A percentile compares a stretch with the other conserved stretches of the same genome.
Evolutionary conservation across 2,888 invertebrate genomes (phyloP).

Genomic region (Esperia sulphurella): DNA sequence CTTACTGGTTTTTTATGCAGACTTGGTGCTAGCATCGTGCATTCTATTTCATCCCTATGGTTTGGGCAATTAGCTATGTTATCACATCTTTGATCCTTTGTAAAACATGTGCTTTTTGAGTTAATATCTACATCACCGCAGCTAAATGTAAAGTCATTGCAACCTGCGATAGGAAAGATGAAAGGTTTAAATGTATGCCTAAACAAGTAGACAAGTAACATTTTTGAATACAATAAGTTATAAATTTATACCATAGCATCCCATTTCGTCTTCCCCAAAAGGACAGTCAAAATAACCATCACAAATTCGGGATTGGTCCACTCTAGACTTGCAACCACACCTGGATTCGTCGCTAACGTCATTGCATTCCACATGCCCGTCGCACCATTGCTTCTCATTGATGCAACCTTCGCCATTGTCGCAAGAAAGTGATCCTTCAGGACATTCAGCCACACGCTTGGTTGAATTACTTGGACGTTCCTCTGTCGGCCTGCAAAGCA

Average conservation of each 20-base stretch:
- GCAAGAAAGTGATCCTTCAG: constrained; percentile 46
- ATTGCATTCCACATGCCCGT: constrained; percentile 84
- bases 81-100: constrained; percentile 85
- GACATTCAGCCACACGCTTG: constrained; percentile 44
- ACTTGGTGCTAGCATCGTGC: constrained; percentile 82
- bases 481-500: constrained; percentile 26
- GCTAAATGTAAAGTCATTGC: constrained; percentile 81
- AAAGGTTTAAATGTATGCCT: too few species aligned
- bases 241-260: constrained; percentile 85
- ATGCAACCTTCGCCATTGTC: constrained; percentile 72
- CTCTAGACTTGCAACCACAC: constrained; percentile 86
- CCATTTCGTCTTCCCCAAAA: constrained; percentile 88
- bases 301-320: constrained; percentile 83
- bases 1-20: constrained; percentile 71
- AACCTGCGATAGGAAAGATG: constrained; percentile 66
- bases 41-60: constrained; percentile 88
- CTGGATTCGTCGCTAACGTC: constrained; percentile 88
- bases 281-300: constrained; percentile 92
- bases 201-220: too few species aligned
- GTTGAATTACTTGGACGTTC: constrained; percentile 28
- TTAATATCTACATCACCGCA: constrained; percentile 82
- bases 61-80: constrained; percentile 84
- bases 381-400: constrained; percentile 81
- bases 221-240: too few species aligned
- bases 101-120: constrained; percentile 81